Evolutionary conservation across 2,797 vertebrate genomes (phyloP), one percentile per base, ranked within the genome.

Genomic region (Siniperca undulata): DNA sequence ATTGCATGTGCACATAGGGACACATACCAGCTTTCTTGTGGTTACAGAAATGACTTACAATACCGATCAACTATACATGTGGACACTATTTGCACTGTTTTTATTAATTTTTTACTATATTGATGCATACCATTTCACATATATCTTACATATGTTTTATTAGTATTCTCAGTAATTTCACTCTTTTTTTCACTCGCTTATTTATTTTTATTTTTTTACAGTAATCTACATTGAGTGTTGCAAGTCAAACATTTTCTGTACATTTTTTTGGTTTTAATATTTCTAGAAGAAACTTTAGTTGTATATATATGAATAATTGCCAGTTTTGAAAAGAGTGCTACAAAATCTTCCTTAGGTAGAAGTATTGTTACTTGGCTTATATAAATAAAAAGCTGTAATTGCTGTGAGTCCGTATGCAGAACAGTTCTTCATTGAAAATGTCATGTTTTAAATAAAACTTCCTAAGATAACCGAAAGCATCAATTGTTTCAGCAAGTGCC

Each of bases 1-100:
- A 89, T 90, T 46, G 20, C 58, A 65, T 75, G 80, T 66, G 72
- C 4, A 60, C 61, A 70, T 16, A 58, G 30, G 55, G 66, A 68
- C 58, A 46, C 34, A 24, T 17, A 8, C 46, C 36, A 16, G 48
- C 70, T 69, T 40, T 40, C 58, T 70, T 9, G 19, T 36, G 55
- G 38, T 72, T 76, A 24, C 68, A 74, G 38, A 67, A 17, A 50
- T 65, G 4, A n/a, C 56, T 77, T 20, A 27, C 27, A 27, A 27
- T 27, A 27, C 27, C 27, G 34, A 36, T 6, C 6, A 6, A 36
- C 34, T 36, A 36, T 36, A 36, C 34, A 36, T 36, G 34, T 6
- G 34, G 34, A 36, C 34, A 36, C 34, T 36, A 36, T 36, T 36
- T 36, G 34, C 34, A 36, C 4, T 36, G 34, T 36, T 36, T 36